A percentile compares a stretch with the other conserved stretches of the same genome.
Evolutionary conservation across 2,113 vertebrate species (phyloP).

Genomic region (Toxotes chatareus): DNA sequence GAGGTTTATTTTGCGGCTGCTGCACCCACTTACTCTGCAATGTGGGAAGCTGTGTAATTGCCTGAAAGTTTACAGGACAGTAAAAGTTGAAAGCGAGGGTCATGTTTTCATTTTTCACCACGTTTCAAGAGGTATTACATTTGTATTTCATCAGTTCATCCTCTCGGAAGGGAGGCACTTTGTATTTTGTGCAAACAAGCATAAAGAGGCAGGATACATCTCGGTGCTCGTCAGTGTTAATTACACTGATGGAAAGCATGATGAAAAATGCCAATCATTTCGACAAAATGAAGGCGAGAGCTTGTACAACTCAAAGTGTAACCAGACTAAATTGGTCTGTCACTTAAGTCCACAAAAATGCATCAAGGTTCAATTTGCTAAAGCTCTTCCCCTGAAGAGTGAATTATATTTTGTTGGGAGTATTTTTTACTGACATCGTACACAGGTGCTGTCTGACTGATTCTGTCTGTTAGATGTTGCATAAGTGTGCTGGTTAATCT

Average conservation of each 20-base stretch:
- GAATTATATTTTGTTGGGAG: neutral
- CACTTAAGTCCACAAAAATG: slow-evolving; percentile 2
- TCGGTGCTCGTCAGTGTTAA: slow-evolving; percentile 31
- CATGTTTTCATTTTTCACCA: slow-evolving; percentile 9
- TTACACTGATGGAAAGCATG: slow-evolving; percentile 45
- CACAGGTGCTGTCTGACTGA: neutral
- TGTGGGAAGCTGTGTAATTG: slow-evolving; percentile 35
- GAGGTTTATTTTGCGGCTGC: slow-evolving; percentile 40
- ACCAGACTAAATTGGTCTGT: slow-evolving; percentile 31
- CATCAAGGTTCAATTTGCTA: neutral
- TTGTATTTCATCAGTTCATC: slow-evolving; percentile 59
- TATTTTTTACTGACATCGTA: neutral
- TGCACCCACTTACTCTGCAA: slow-evolving; percentile 23
- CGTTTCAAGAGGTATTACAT: slow-evolving; percentile 31
- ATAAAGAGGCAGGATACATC: slow-evolving; percentile 27
- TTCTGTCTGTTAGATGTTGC: too few relatives aligned
- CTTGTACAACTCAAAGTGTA: slow-evolving; percentile 21
- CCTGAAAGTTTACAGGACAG: slow-evolving; percentile 43
- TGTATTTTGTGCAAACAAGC: slow-evolving; percentile 46
- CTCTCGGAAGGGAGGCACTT: slow-evolving; percentile 33
- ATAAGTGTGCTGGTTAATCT: neutral
- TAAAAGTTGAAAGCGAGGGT: slow-evolving; percentile 37
- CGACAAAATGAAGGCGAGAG: slow-evolving; percentile 25
- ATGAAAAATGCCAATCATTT: slow-evolving; percentile 44
- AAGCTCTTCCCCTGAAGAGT: slow-evolving; percentile 9